These are phyloP conservation scores for Catocala fraxini DNA, from an alignment of 2,888 invertebrate genomes.

Conservation along the genomic window DNA sequence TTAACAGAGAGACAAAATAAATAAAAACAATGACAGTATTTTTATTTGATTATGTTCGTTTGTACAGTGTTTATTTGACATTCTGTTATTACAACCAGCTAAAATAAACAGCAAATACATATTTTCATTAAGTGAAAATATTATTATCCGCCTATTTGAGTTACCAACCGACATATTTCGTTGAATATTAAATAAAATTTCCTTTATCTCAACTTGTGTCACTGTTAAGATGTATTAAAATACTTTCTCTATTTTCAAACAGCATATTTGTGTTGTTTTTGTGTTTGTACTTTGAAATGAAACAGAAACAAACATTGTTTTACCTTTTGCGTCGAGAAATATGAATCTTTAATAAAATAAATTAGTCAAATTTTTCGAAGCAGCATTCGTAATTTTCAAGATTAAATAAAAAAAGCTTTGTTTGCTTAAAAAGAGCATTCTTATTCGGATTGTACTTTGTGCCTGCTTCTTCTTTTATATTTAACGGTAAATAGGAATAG, in stretches of 20 bases:
- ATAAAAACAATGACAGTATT: too few species aligned
- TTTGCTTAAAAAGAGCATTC: conserved; percentile 12
- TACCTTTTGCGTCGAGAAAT: conserved; percentile 4
- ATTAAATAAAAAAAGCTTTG: conserved; percentile 3
- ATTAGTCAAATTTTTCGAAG: conserved; percentile 8
- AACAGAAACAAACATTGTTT: conserved; percentile 17
- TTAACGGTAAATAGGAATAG: not conserved
- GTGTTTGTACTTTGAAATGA: not conserved
- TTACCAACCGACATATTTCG: not conserved
- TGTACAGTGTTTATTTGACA: too few species aligned
- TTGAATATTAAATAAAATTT: conserved; percentile 18
- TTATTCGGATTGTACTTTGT: conserved; percentile 2
- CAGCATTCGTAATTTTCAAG: conserved; percentile 4
- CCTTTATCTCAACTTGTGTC: not conserved
- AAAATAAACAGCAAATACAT: conserved; percentile 30
- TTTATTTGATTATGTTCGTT: too few species aligned
- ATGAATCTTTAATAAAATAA: conserved; percentile 16
- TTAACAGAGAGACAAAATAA: too few species aligned
- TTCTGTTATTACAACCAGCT: not conserved
- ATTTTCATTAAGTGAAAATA: conserved; percentile 26
- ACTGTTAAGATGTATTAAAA: conserved; percentile 3
- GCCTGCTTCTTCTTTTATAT: not conserved
- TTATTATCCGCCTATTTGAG: too few species aligned
- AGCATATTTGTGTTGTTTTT: conserved; percentile 16
- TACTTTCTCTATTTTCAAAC: conserved; percentile 14